Conservation (phyloP, 2,797 vertebrate species). For the Arnoldichthys spilopterus region DNA sequence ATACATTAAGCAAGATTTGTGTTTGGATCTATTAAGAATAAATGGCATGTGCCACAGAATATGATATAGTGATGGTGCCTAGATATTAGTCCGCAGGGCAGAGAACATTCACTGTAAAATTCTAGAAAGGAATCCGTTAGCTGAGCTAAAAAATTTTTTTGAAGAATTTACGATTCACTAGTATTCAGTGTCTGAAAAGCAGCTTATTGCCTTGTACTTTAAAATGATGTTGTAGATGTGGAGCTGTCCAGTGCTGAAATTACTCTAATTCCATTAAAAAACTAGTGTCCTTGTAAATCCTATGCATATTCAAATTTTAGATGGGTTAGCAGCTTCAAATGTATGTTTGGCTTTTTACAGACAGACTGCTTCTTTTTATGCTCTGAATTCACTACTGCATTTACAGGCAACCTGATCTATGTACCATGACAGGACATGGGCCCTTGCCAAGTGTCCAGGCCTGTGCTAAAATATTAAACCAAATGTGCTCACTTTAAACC, state of each 20-base stretch:
- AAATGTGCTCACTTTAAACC: too few relatives aligned
- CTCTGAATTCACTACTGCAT: background rate
- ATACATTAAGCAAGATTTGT: too few relatives aligned
- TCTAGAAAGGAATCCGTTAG: too few relatives aligned
- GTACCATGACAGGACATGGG: background rate
- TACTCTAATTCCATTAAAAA: slow-evolving; percentile 5
- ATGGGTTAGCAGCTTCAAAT: background rate
- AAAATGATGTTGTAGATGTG: background rate
- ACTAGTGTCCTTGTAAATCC: background rate
- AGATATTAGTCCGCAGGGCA: too few relatives aligned
- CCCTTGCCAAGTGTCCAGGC: background rate
- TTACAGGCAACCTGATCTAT: background rate
- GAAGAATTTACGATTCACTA: background rate
- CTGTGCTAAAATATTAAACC: too few relatives aligned
- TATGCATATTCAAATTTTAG: background rate
- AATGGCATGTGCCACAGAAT: too few relatives aligned
- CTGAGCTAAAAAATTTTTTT: too few relatives aligned
- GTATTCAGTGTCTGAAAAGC: background rate
- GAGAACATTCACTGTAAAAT: too few relatives aligned
- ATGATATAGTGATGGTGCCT: too few relatives aligned
- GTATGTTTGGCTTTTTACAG: background rate
- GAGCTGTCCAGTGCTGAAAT: slow-evolving; percentile 59
- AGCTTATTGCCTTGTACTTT: background rate
- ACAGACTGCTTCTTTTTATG: background rate
- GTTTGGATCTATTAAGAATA: too few relatives aligned